These are phyloP conservation scores for Brachyrhaphis roseni DNA, from an alignment of 2,797 vertebrate species.

Conservation along the genomic window DNA sequence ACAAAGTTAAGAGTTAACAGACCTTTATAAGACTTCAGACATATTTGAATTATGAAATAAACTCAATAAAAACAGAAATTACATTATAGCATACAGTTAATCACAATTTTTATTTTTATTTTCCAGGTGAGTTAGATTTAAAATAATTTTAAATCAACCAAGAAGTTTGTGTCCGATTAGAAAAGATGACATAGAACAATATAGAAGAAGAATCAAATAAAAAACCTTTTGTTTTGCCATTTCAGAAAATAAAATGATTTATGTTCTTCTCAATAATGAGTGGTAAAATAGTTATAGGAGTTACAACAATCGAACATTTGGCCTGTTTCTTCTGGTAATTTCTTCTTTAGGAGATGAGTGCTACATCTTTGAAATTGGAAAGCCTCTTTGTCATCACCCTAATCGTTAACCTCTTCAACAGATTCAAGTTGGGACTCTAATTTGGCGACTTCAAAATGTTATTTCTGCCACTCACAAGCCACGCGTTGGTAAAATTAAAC, in stretches of 20 bases:
- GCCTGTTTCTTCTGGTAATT: not conserved
- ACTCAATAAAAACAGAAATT: not conserved
- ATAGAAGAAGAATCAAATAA: not conserved
- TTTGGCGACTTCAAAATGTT: not conserved
- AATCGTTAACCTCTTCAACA: not conserved
- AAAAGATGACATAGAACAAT: not conserved
- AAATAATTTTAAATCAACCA: not conserved
- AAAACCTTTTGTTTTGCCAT: not conserved
- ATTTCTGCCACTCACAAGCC: not conserved
- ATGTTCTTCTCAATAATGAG: not conserved
- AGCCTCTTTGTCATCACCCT: not conserved
- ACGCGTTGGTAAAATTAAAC: not conserved
- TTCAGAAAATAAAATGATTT: not conserved
- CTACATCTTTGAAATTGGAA: not conserved
- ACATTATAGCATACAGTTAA: not conserved
- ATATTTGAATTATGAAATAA: not conserved
- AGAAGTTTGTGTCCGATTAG: not conserved
- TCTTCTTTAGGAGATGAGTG: not conserved
- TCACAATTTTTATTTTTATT: not conserved
- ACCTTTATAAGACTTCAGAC: not conserved
- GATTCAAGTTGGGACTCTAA: not conserved
- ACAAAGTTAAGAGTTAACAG: not conserved
- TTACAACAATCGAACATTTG: not conserved
- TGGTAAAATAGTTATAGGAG: not conserved
- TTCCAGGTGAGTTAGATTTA: not conserved